Evolutionary conservation across 2,797 vertebrate genomes (phyloP).

Genomic region (Falco naumanni): DNA sequence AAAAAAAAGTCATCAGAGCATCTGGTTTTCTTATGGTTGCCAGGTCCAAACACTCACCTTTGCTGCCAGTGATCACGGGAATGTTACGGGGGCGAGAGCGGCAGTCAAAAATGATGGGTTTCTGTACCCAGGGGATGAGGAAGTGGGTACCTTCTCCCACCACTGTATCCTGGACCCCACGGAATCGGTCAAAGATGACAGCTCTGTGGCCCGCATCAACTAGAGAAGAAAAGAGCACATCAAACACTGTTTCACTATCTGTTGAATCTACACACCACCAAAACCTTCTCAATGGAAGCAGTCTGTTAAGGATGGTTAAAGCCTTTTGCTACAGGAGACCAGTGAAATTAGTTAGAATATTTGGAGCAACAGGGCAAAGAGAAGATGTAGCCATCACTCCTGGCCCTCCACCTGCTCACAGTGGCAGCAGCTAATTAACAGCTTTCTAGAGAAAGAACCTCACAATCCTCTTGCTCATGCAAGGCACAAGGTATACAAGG

Average conservation of each 20-base stretch:
- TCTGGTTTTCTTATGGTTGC: fast-evolving
- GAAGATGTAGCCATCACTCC: fast-evolving
- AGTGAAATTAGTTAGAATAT: fast-evolving
- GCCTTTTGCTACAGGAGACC: fast-evolving
- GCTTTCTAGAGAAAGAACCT: too few relatives aligned
- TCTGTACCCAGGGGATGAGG: slow-evolving; percentile 97
- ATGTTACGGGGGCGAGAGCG: slow-evolving; percentile 95
- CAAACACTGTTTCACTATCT: fast-evolving
- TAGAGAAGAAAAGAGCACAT: slow-evolving; percentile 33
- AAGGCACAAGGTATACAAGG: fast-evolving
- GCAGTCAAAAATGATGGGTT: slow-evolving; percentile 95
- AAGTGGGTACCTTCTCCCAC: slow-evolving; percentile 95
- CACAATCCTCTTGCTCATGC: fast-evolving
- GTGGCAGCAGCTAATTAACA: not conserved
- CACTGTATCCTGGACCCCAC: slow-evolving; percentile 89
- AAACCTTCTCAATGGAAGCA: fast-evolving
- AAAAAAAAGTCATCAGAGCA: not conserved
- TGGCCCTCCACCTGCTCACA: not conserved
- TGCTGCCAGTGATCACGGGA: slow-evolving; percentile 96
- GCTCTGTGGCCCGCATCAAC: slow-evolving; percentile 95
- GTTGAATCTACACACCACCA: fast-evolving
- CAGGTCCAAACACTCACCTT: slow-evolving; percentile 80
- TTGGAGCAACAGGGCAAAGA: not conserved
- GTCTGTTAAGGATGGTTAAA: fast-evolving
- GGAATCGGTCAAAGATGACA: slow-evolving; percentile 95